Percentiles rank a stretch among this genome's conserved stretches.
phyloP scores from a whole-genome alignment of 2,797 vertebrate genomes.

The Schizothorax lantsangensis region DNA sequence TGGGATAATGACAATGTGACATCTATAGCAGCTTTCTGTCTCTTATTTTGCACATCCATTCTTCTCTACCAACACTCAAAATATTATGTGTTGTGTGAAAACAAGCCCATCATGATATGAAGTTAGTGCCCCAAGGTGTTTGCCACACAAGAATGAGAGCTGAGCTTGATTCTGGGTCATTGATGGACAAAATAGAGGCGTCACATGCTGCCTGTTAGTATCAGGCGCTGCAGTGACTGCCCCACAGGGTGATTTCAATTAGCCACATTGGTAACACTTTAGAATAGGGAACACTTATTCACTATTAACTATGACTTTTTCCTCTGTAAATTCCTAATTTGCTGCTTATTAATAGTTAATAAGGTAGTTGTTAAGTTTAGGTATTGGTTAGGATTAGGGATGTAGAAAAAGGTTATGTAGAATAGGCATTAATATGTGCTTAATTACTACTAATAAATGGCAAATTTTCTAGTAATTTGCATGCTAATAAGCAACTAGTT shows the following conservation, averaged over 20 bases:
- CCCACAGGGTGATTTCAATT: background rate
- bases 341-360: too few species aligned
- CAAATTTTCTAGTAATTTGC: too few species aligned
- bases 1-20: background rate
- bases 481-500: too few species aligned
- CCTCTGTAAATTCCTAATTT: too few species aligned
- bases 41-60: background rate
- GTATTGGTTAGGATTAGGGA: too few species aligned
- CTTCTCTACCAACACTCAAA: background rate
- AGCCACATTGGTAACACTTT: too few species aligned
- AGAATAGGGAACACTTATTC: too few species aligned
- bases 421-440: too few species aligned
- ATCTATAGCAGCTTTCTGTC: background rate
- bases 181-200: constrained; percentile 17
- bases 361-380: too few species aligned
- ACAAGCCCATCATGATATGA: background rate
- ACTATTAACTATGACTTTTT: too few species aligned
- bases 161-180: background rate
- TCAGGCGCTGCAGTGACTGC: background rate
- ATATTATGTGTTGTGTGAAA: background rate
- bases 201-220: constrained; percentile 18
- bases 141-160: background rate
- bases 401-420: too few species aligned
- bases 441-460: too few species aligned
- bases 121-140: background rate